Percentiles rank a stretch among this genome's conserved stretches.
These are phyloP conservation scores for Chaetogeoica ovagalla DNA, from an alignment of 2,888 invertebrate genomes.

Conservation along the genomic window DNA sequence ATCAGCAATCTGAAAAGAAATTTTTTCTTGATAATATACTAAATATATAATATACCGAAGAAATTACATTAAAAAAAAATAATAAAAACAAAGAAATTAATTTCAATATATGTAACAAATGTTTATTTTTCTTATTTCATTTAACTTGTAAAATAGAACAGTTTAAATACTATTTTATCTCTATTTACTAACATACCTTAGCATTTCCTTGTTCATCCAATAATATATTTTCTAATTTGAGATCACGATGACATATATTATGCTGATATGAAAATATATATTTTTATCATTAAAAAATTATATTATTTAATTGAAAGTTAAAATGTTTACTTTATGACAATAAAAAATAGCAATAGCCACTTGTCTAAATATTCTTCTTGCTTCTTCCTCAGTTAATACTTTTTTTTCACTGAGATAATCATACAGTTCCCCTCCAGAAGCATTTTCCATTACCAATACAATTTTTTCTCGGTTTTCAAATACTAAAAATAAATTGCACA, in stretches of 20 bases:
- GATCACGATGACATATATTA: conserved; percentile 94
- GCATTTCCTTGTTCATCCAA: conserved; percentile 92
- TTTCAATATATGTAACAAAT: not conserved
- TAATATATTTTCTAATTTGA: conserved; percentile 93
- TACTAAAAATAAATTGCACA: conserved; percentile 67
- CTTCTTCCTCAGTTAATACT: conserved; percentile 88
- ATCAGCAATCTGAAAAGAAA: conserved; percentile 82
- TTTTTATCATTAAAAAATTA: conserved; percentile 13
- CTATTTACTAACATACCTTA: conserved; percentile 67
- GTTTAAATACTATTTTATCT: conserved; percentile 13
- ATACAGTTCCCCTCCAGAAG: conserved; percentile 96
- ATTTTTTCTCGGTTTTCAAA: conserved; percentile 99
- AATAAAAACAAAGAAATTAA: not conserved
- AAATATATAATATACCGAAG: not conserved
- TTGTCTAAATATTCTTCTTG: conserved; percentile 91
- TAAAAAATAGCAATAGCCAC: conserved; percentile 96
- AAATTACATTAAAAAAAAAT: not conserved
- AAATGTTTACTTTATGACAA: conserved; percentile 76
- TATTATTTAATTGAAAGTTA: not conserved
- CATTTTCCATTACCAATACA: conserved; percentile 99
- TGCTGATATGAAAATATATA: conserved; percentile 63
- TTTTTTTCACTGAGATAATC: conserved; percentile 90
- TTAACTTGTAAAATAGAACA: not conserved
- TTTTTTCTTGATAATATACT: not conserved
- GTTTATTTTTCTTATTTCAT: not conserved